A percentile compares a stretch with the other conserved stretches of the same genome.
Conservation (phyloP, 2,113 vertebrate genomes). For the Sturnira hondurensis region DNA sequence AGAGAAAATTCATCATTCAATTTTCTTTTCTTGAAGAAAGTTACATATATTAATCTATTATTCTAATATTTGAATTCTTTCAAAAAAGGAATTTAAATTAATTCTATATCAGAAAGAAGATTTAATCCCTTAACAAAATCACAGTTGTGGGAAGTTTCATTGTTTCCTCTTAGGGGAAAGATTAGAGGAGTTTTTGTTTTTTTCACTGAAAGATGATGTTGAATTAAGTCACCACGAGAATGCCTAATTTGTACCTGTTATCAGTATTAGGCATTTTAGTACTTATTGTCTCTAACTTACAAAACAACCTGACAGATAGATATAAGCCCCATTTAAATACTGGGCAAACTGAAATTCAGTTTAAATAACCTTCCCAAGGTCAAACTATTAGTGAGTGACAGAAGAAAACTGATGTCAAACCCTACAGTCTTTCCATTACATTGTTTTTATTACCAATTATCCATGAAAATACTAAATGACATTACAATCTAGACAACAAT, state of each 20-base stretch:
- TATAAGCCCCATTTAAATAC: slow-evolving; percentile 20
- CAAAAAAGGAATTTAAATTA: slow-evolving; percentile 41
- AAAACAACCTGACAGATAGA: slow-evolving; percentile 40
- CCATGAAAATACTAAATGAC: slow-evolving; percentile 40
- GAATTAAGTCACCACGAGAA: slow-evolving; percentile 38
- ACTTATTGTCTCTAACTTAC: slow-evolving; percentile 41
- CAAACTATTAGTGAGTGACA: slow-evolving; percentile 39
- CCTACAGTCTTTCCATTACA: slow-evolving; percentile 1
- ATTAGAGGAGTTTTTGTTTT: not conserved
- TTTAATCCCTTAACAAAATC: slow-evolving; percentile 30
- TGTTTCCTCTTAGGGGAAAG: not conserved
- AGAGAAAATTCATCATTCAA: not conserved
- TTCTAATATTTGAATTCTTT: slow-evolving; percentile 5
- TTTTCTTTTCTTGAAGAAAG: not conserved
- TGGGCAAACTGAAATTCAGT: slow-evolving; percentile 42
- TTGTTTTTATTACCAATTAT: slow-evolving; percentile 54
- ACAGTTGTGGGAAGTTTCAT: not conserved
- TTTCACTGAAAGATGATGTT: slow-evolving; percentile 33
- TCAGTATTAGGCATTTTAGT: not conserved
- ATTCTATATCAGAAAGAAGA: slow-evolving; percentile 32
- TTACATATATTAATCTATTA: slow-evolving; percentile 8
- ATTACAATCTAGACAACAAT: slow-evolving; percentile 37
- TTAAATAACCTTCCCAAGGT: slow-evolving; percentile 51
- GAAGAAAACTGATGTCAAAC: slow-evolving; percentile 55
- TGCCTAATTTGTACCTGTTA: not conserved